Evolutionary conservation across 2,888 invertebrate genomes (phyloP).

Genomic region (Tribolium freemani): DNA sequence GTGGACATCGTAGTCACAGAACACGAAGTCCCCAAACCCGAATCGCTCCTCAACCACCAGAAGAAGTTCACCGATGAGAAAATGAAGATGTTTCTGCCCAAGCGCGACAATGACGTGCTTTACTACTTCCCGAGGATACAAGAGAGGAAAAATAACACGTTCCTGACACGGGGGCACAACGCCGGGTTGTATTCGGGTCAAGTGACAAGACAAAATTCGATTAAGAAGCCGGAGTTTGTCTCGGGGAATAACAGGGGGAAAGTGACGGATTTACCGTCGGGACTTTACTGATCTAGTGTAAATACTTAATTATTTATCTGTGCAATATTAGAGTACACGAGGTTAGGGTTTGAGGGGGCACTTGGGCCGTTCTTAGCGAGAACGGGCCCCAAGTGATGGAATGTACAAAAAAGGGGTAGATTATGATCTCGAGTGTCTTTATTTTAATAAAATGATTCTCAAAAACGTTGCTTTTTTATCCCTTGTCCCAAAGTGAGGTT

Average conservation of each 20-base stretch:
- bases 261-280: conserved; percentile 81
- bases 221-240: conserved; percentile 61
- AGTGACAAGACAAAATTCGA: conserved; percentile 63
- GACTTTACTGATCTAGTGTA: conserved; percentile 72
- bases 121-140: conserved; percentile 66
- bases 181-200: conserved; percentile 78
- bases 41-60: conserved; percentile 48
- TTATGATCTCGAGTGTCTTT: too few species aligned
- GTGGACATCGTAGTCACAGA: conserved; percentile 79
- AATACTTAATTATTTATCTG: conserved; percentile 39
- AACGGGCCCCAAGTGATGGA: too few species aligned
- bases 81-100: conserved; percentile 65
- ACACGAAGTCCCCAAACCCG: conserved; percentile 54
- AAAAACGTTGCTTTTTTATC: too few species aligned
- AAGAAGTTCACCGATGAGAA: conserved; percentile 61
- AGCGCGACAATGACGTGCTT: conserved; percentile 65
- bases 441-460: too few species aligned
- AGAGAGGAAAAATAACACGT: conserved; percentile 69
- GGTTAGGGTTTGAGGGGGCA: too few species aligned
- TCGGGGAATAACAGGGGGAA: conserved; percentile 68
- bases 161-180: conserved; percentile 75
- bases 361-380: too few species aligned
- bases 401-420: too few species aligned
- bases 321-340: conserved; percentile 40
- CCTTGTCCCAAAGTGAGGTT: too few species aligned